A percentile compares a stretch with the other conserved stretches of the same genome.
Evolutionary conservation across 1,140 invertebrate genomes (phyloP).

Genomic region (Drosophila miranda): DNA sequence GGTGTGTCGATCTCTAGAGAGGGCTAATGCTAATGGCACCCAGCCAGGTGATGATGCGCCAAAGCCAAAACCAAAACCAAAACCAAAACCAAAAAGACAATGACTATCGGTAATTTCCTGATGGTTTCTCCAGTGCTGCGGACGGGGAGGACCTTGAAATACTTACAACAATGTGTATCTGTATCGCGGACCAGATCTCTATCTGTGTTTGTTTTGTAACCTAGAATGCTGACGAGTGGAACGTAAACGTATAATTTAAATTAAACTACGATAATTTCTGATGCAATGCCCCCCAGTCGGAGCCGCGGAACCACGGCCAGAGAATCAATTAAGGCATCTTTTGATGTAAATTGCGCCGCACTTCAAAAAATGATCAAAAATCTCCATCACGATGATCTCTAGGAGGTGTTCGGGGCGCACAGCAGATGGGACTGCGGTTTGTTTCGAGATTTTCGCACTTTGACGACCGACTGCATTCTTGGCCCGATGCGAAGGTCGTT

Average conservation of each 20-base stretch:
- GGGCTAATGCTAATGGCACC: constrained; percentile 46
- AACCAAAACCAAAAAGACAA: constrained; percentile 23
- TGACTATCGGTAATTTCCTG: constrained; percentile 62
- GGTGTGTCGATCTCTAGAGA: constrained; percentile 8
- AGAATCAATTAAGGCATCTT: constrained; percentile 74
- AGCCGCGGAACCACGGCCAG: constrained; percentile 4
- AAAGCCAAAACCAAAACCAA: constrained; percentile 6
- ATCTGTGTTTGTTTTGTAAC: constrained; percentile 71
- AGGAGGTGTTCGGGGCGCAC: constrained; percentile 2
- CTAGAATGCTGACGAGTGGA: constrained; percentile 74
- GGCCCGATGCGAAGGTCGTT: constrained; percentile 58
- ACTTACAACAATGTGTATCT: constrained; percentile 24
- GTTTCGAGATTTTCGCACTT: constrained; percentile 28
- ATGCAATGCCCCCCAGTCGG: constrained; percentile 45
- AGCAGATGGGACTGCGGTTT: constrained; percentile 11
- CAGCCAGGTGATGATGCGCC: constrained; percentile 63
- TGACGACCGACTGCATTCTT: constrained; percentile 60
- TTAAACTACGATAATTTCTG: constrained; percentile 71
- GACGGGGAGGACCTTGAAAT: constrained; percentile 59
- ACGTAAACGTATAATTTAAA: constrained; percentile 75
- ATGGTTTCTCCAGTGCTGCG: constrained; percentile 38
- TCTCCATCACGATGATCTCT: constrained; percentile 50
- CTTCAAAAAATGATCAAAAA: constrained; percentile 48
- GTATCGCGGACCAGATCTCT: constrained; percentile 28
- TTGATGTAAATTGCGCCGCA: constrained; percentile 73